Evolutionary conservation across 2,113 vertebrate species (phyloP).

Genomic region (Ctenomys sociabilis): DNA sequence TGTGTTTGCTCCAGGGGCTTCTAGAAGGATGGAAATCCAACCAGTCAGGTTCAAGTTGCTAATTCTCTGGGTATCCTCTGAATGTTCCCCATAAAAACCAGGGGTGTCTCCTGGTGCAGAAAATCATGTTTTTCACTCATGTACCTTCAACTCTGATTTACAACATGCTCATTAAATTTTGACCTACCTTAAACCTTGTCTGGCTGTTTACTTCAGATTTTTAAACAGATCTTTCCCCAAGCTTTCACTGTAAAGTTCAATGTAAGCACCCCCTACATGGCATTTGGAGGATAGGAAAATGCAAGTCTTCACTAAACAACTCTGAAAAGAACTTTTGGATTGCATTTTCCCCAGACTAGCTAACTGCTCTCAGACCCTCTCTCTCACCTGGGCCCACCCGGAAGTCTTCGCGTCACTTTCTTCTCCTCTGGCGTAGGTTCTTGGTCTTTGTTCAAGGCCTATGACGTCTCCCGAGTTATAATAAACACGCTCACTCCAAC

Average conservation of each 20-base stretch:
- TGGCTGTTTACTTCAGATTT: constrained; percentile 35
- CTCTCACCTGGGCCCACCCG: neutral
- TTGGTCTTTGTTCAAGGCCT: neutral
- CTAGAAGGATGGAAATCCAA: constrained; percentile 34
- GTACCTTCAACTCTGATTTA: neutral
- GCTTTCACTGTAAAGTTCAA: constrained; percentile 36
- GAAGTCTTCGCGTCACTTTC: neutral
- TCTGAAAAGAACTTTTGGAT: neutral
- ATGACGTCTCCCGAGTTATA: neutral
- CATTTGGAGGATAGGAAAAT: neutral
- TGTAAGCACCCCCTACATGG: neutral
- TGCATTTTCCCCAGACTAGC: neutral
- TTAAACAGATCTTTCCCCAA: constrained; percentile 6
- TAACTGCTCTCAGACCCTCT: neutral
- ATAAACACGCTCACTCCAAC: constrained; percentile 38
- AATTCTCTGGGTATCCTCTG: neutral
- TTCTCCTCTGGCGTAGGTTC: neutral
- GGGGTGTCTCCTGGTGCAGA: neutral
- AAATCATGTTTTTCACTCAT: constrained; percentile 22
- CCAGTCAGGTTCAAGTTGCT: neutral
- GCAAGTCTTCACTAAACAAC: neutral
- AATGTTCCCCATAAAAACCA: constrained; percentile 52
- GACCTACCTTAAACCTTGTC: constrained; percentile 30
- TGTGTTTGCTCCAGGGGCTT: constrained; percentile 35
- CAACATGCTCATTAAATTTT: constrained; percentile 3